These are phyloP conservation scores for Galerucella pusilla DNA, from an alignment of 2,888 invertebrate species.

Conservation along the genomic window DNA sequence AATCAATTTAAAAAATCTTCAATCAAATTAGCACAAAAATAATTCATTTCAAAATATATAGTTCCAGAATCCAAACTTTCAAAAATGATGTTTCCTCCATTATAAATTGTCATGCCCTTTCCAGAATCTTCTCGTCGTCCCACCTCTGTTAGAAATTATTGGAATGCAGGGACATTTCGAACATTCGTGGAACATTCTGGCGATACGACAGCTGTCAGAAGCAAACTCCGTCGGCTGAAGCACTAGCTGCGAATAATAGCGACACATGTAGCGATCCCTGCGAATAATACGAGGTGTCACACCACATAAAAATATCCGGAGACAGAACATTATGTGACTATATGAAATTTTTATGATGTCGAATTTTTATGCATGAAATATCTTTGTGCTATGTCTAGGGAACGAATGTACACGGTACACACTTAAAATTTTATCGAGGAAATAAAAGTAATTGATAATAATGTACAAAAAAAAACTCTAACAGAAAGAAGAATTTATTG, in stretches of 20 bases:
- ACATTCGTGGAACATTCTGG: constrained; percentile 54
- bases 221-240: constrained; percentile 57
- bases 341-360: constrained; percentile 64
- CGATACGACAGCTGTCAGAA: constrained; percentile 66
- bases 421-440: neutral
- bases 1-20: no score
- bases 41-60: no score
- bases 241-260: constrained; percentile 65
- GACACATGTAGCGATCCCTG: constrained; percentile 63
- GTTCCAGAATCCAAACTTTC: neutral
- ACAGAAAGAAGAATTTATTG: no score
- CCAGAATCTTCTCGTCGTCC: neutral
- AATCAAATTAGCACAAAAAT: no score
- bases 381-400: constrained; percentile 21
- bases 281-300: constrained; percentile 65
- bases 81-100: neutral
- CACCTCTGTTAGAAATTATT: constrained; percentile 2
- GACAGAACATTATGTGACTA: constrained; percentile 60
- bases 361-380: constrained; percentile 55
- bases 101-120: neutral
- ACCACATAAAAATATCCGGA: constrained; percentile 63
- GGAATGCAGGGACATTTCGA: constrained; percentile 59
- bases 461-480: no score
- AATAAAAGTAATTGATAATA: neutral
- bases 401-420: constrained; percentile 44